Conservation (phyloP, 2,113 vertebrate genomes). For the Sisor rabdophorus region DNA sequence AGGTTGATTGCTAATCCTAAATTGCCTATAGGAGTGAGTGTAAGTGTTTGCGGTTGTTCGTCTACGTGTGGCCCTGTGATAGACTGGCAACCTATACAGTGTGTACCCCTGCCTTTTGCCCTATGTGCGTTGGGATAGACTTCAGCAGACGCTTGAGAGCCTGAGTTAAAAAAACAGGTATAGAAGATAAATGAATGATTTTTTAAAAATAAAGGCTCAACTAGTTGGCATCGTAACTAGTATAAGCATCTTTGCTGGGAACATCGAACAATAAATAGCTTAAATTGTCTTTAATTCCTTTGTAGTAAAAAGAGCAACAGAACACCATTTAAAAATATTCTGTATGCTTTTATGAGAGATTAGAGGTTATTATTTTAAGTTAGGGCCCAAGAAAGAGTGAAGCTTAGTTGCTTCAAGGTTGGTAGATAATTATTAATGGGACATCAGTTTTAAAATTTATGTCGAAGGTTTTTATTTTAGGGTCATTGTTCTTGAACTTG, state of each 20-base stretch:
- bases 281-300: neutral
- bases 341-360: neutral
- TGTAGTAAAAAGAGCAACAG: neutral
- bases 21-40: too few species aligned
- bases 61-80: too few species aligned
- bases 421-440: neutral
- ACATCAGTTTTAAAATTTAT: neutral
- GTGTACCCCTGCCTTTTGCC: too few species aligned
- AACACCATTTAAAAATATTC: conserved; percentile 3
- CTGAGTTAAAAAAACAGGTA: too few species aligned
- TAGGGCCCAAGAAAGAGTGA: neutral
- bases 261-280: neutral
- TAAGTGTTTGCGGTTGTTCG: too few species aligned
- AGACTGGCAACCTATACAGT: too few species aligned
- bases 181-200: too few species aligned
- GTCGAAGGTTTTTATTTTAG: neutral
- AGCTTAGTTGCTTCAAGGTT: neutral
- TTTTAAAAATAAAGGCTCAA: neutral
- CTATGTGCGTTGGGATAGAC: too few species aligned
- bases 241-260: neutral
- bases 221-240: too few species aligned
- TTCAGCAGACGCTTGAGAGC: too few species aligned
- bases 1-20: too few species aligned
- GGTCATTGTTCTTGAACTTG: neutral
- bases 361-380: neutral